Evolutionary conservation across 92 coral and sea anemone species (phyloP).

Genomic region (Epizoanthus ramosus): DNA sequence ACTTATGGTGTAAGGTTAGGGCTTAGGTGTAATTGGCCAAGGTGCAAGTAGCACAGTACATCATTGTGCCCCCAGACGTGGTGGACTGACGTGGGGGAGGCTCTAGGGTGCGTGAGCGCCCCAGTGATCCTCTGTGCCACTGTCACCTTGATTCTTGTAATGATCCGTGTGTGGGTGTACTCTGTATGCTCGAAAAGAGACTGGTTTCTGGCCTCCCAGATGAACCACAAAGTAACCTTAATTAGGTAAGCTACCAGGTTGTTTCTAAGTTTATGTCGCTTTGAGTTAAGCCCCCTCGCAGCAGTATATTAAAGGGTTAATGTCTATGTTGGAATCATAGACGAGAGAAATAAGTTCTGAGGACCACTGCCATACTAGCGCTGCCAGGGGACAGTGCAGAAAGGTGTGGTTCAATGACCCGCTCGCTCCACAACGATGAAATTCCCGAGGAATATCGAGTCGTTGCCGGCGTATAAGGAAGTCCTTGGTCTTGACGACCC

Average conservation of each 20-base stretch:
- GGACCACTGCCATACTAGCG: not conserved
- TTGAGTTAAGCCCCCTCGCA: too few relatives aligned
- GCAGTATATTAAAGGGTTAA: too few relatives aligned
- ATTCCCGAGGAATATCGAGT: not conserved
- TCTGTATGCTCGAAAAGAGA: not conserved
- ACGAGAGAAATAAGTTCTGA: not conserved
- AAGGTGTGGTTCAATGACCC: slow-evolving; percentile 12
- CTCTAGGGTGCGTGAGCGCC: not conserved
- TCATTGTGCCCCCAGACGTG: not conserved
- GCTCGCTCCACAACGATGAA: slow-evolving; percentile 3
- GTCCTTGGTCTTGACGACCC: slow-evolving; percentile 10
- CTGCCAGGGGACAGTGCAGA: slow-evolving; percentile 1
- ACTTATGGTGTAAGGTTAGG: too few relatives aligned
- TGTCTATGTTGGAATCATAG: too few relatives aligned
- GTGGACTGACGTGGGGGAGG: not conserved
- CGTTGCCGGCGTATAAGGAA: slow-evolving; percentile 12
- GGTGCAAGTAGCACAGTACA: not conserved
- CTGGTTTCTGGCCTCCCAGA: not conserved
- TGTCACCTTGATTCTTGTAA: not conserved
- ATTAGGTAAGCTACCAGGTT: slow-evolving; percentile 14
- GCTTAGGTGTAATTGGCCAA: too few relatives aligned
- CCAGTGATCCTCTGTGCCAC: not conserved
- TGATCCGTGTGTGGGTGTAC: not conserved
- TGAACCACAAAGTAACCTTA: not conserved
- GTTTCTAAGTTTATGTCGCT: not conserved